Percentiles rank a stretch among this genome's conserved stretches.
phyloP scores from a whole-genome alignment of 1,140 invertebrate species.

The Eubasilissa regina region DNA sequence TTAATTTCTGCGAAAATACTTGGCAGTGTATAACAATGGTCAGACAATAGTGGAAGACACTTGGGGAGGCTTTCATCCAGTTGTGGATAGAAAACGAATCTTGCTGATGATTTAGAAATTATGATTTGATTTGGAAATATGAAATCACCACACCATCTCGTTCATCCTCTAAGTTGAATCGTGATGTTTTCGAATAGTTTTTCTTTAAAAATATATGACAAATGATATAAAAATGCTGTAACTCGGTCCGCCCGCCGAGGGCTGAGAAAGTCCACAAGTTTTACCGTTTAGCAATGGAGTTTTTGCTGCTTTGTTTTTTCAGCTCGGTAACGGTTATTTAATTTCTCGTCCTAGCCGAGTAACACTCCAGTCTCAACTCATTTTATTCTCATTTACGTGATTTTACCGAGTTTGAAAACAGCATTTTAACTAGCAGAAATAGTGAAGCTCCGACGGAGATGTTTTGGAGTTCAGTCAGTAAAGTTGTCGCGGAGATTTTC shows the following conservation, averaged over 20 bases:
- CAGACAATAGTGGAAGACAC: too few species aligned
- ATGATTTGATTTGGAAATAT: too few species aligned
- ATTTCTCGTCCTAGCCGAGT: constrained; percentile 23
- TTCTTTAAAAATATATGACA: constrained; percentile 1
- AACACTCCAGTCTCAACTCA: constrained; percentile 23
- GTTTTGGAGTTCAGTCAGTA: neutral
- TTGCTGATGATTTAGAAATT: too few species aligned
- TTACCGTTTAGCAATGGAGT: constrained; percentile 36
- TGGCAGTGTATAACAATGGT: too few species aligned
- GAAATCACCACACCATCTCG: too few species aligned
- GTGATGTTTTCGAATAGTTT: too few species aligned
- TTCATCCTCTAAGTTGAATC: too few species aligned
- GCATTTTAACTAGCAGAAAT: constrained; percentile 32
- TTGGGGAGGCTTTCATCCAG: too few species aligned
- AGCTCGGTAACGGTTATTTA: constrained; percentile 39
- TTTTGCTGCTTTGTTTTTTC: constrained; percentile 36
- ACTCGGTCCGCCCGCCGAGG: neutral
- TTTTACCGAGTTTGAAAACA: constrained; percentile 23
- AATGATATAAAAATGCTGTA: constrained; percentile 17
- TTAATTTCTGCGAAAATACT: too few species aligned
- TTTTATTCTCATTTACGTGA: constrained; percentile 37
- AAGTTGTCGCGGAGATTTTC: neutral
- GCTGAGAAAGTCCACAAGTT: neutral
- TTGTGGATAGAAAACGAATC: too few species aligned
- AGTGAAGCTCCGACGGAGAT: neutral